Evolutionary conservation across 2,888 invertebrate species (phyloP).

Genomic region (Entomobrya proxima): DNA sequence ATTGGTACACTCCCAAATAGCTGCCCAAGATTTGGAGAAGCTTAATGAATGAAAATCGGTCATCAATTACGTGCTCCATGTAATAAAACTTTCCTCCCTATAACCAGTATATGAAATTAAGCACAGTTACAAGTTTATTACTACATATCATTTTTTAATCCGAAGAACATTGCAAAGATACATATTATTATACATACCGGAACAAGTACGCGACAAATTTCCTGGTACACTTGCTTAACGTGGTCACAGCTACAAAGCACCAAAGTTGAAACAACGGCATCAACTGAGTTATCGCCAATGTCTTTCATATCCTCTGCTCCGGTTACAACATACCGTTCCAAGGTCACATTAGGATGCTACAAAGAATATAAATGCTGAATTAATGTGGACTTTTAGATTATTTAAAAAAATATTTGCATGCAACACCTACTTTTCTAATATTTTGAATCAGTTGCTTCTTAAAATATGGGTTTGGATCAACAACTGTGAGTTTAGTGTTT

Average conservation of each 20-base stretch:
- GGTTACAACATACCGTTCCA: constrained; percentile 70
- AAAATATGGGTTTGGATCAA: constrained; percentile 71
- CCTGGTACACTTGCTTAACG: constrained; percentile 71
- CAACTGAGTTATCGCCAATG: constrained; percentile 75
- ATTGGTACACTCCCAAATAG: constrained; percentile 73
- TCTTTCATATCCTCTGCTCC: constrained; percentile 75
- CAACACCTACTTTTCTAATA: constrained; percentile 58
- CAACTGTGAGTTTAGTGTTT: constrained; percentile 67
- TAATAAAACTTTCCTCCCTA: constrained; percentile 76
- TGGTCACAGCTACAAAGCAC: constrained; percentile 76
- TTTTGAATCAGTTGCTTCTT: constrained; percentile 59
- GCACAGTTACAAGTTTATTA: background rate
- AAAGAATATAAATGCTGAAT: background rate
- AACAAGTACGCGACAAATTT: constrained; percentile 76
- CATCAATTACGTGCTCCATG: constrained; percentile 76
- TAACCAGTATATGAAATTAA: background rate
- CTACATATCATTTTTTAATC: background rate
- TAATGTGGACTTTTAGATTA: background rate
- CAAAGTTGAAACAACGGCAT: constrained; percentile 76
- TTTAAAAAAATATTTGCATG: background rate
- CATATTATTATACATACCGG: constrained; percentile 71
- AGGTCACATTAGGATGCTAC: constrained; percentile 69
- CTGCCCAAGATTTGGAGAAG: constrained; percentile 66
- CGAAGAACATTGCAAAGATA: constrained; percentile 16
- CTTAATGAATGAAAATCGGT: constrained; percentile 66